Evolutionary conservation across 2,797 vertebrate genomes (phyloP).

Genomic region (Lepilemur ruficaudatus): DNA sequence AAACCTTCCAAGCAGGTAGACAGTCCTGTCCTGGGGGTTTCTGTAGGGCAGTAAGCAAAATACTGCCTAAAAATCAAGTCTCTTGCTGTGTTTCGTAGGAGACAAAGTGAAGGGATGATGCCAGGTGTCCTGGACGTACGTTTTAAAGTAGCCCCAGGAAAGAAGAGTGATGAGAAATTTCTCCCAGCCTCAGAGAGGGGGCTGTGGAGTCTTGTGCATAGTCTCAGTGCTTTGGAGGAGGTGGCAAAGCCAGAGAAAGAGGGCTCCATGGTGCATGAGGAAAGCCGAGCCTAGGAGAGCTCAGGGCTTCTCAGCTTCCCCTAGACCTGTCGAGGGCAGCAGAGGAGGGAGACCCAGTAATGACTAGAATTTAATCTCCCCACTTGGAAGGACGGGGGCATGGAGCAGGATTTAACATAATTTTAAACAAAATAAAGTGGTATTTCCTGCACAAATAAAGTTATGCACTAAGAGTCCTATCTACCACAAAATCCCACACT

Average conservation of each 20-base stretch:
- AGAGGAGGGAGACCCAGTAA: background rate
- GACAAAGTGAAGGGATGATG: background rate
- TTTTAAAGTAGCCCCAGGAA: background rate
- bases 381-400: background rate
- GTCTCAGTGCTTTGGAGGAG: background rate
- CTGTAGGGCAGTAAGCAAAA: background rate
- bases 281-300: background rate
- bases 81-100: background rate
- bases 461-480: background rate
- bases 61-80: background rate
- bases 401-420: background rate
- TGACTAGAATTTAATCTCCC: background rate
- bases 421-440: background rate
- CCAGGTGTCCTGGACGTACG: background rate
- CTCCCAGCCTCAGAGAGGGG: background rate
- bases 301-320: background rate
- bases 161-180: background rate
- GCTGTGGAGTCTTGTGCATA: background rate
- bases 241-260: background rate
- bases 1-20: background rate
- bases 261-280: background rate
- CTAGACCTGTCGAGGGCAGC: rapidly evolving
- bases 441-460: background rate
- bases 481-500: background rate
- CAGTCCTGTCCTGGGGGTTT: background rate